phyloP scores from a whole-genome alignment of 2,888 invertebrate species.

The Athalia cordata region DNA sequence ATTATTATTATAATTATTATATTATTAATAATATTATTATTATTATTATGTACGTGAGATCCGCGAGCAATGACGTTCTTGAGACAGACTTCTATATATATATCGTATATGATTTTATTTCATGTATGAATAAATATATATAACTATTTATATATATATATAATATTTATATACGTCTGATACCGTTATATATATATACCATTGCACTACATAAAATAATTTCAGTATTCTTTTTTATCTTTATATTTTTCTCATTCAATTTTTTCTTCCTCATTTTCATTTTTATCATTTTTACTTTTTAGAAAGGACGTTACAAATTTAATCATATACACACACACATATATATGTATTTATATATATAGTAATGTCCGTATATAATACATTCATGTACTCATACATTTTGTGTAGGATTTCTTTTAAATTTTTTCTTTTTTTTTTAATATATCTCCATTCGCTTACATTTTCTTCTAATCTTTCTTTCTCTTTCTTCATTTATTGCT shows the following conservation, averaged over 20 bases:
- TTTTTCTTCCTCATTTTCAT: neutral
- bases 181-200: too few relatives aligned
- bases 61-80: neutral
- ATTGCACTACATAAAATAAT: too few relatives aligned
- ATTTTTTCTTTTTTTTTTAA: constrained; percentile 43
- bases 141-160: neutral
- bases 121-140: neutral
- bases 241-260: too few relatives aligned
- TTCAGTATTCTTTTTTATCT: too few relatives aligned
- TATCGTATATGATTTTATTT: neutral
- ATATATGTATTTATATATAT: constrained; percentile 53
- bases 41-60: too few relatives aligned
- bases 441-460: constrained; percentile 42
- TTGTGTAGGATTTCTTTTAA: too few relatives aligned
- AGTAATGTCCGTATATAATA: constrained; percentile 16
- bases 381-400: too few relatives aligned
- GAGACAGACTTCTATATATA: neutral
- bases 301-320: constrained; percentile 45
- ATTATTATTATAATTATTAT: too few relatives aligned
- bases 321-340: constrained; percentile 57
- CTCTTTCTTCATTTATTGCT: constrained; percentile 70
- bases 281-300: constrained; percentile 8
- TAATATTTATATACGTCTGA: neutral
- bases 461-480: constrained; percentile 22
- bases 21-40: too few relatives aligned